A percentile compares a stretch with the other conserved stretches of the same genome.
phyloP scores from a whole-genome alignment of 2,888 invertebrate species.

The Rhyacophila evoluta region DNA sequence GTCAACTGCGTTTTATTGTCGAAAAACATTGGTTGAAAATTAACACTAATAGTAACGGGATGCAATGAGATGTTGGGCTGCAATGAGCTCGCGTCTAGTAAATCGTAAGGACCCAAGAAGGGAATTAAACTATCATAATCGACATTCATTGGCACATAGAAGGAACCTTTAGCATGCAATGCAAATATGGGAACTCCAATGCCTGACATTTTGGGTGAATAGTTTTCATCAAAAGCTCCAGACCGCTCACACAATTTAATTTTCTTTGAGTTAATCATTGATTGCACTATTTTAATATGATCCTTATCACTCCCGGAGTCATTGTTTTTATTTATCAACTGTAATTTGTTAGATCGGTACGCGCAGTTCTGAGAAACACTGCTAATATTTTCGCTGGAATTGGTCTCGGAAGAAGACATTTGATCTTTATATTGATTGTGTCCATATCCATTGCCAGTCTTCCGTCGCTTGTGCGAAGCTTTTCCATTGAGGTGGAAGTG shows the following conservation, averaged over 20 bases:
- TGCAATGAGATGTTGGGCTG: conserved; percentile 77
- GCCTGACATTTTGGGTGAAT: conserved; percentile 34
- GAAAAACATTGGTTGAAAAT: conserved; percentile 69
- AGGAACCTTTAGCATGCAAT: conserved; percentile 87
- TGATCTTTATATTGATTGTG: conserved; percentile 42
- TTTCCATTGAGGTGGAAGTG: conserved; percentile 41
- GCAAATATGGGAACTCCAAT: conserved; percentile 88
- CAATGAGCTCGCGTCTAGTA: conserved; percentile 69
- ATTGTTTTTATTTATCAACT: conserved; percentile 51
- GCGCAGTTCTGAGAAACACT: conserved; percentile 37
- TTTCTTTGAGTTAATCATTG: conserved; percentile 30
- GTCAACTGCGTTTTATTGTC: conserved; percentile 31
- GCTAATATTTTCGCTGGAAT: conserved; percentile 45
- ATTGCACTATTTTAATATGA: conserved; percentile 41
- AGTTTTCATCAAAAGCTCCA: conserved; percentile 47
- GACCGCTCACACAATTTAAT: background rate
- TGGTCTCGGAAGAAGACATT: conserved; percentile 44
- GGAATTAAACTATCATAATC: conserved; percentile 81
- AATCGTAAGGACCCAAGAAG: conserved; percentile 73
- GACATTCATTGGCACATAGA: conserved; percentile 88
- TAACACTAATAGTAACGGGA: conserved; percentile 92
- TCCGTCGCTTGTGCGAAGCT: conserved; percentile 48
- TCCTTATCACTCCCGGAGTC: conserved; percentile 31
- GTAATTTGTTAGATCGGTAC: conserved; percentile 34
- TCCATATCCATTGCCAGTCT: conserved; percentile 37